Percentiles rank a stretch among this genome's conserved stretches.
These are phyloP conservation scores for Goniozus legneri DNA, from an alignment of 1,140 invertebrate genomes.

Conservation along the genomic window DNA sequence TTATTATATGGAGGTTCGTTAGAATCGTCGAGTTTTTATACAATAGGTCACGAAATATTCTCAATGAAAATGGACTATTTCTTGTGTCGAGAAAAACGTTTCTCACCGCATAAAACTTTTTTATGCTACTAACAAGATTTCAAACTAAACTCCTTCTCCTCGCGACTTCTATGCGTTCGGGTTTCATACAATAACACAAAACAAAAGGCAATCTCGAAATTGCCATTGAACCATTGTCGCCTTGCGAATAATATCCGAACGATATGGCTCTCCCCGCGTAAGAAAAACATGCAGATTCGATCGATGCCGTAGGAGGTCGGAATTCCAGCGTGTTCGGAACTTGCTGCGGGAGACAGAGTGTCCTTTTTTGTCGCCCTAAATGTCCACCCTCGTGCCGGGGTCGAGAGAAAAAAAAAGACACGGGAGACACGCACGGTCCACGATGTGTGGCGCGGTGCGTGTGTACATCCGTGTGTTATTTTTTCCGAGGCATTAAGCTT, in stretches of 20 bases:
- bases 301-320: conserved; percentile 31
- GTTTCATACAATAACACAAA: too few relatives aligned
- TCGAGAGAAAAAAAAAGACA: conserved; percentile 16
- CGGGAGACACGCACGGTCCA: conserved; percentile 30
- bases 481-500: conserved; percentile 53
- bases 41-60: too few relatives aligned
- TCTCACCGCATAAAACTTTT: too few relatives aligned
- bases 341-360: conserved; percentile 36
- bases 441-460: conserved; percentile 14
- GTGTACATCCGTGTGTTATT: conserved; percentile 48
- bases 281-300: conserved; percentile 38
- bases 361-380: conserved; percentile 44
- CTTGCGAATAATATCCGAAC: conserved; percentile 15
- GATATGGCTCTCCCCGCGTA: conserved; percentile 21
- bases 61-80: too few relatives aligned
- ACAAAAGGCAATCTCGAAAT: too few relatives aligned
- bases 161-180: too few relatives aligned
- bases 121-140: too few relatives aligned
- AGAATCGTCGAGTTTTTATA: too few relatives aligned
- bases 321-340: conserved; percentile 31
- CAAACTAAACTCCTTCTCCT: too few relatives aligned
- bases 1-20: too few relatives aligned
- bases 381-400: conserved; percentile 40
- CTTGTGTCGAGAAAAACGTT: too few relatives aligned
- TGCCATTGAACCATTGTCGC: conserved; percentile 20